phyloP scores from a whole-genome alignment of 2,888 invertebrate genomes.

The Spilosoma lubricipeda region DNA sequence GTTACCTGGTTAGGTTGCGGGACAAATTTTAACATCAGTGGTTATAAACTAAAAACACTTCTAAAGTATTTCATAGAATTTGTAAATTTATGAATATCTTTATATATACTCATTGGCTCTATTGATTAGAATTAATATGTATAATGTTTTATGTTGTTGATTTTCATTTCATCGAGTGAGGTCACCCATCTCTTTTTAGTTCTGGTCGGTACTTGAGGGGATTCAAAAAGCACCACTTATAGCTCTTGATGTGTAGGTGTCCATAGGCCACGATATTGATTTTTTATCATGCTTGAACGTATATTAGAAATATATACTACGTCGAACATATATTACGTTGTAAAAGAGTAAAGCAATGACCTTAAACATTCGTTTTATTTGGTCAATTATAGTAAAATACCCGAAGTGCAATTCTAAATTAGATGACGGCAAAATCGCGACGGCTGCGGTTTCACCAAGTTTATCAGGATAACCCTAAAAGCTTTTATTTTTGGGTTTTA shows the following conservation, averaged over 20 bases:
- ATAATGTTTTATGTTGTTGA: too few species aligned
- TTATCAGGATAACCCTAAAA: neutral
- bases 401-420: neutral
- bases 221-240: too few species aligned
- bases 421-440: neutral
- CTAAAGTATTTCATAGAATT: neutral
- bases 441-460: neutral
- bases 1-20: conserved; percentile 48
- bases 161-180: too few species aligned
- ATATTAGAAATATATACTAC: too few species aligned
- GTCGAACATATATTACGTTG: too few species aligned
- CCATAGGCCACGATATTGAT: too few species aligned
- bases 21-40: neutral
- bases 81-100: neutral
- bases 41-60: neutral
- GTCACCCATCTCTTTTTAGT: too few species aligned
- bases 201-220: too few species aligned
- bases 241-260: too few species aligned
- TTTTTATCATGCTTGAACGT: too few species aligned
- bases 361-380: neutral
- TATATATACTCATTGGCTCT: neutral
- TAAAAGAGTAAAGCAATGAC: neutral
- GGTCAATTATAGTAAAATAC: neutral
- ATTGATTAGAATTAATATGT: too few species aligned
- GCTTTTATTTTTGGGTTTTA: neutral